A percentile compares a stretch with the other conserved stretches of the same genome.
Conservation (phyloP, 2,888 invertebrate genomes). For the Rapana venosa region DNA sequence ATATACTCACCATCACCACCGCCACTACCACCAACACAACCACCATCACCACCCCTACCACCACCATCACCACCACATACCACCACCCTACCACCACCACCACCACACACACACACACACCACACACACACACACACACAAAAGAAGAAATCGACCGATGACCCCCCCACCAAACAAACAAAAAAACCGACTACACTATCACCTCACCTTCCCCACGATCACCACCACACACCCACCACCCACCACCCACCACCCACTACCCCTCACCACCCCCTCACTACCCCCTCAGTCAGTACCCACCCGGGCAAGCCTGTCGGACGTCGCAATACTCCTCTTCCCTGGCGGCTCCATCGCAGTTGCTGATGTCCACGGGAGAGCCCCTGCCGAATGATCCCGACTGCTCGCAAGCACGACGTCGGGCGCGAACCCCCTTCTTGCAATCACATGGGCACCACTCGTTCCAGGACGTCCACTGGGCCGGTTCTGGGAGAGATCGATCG, state of each 20-base stretch:
- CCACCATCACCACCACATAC: neutral
- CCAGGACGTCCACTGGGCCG: constrained; percentile 27
- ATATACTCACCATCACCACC: too few relatives aligned
- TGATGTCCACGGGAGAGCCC: neutral
- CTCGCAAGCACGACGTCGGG: constrained; percentile 36
- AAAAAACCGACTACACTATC: too few relatives aligned
- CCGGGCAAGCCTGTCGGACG: constrained; percentile 35
- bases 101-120: neutral
- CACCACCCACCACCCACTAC: neutral
- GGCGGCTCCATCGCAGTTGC: constrained; percentile 26
- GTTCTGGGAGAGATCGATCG: neutral
- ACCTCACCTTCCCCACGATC: too few relatives aligned
- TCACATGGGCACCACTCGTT: constrained; percentile 48
- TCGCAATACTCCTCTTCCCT: constrained; percentile 44
- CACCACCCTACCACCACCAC: neutral
- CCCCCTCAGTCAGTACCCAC: constrained; percentile 13
- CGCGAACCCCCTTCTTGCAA: constrained; percentile 33
- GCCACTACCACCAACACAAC: too few relatives aligned
- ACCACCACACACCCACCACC: neutral
- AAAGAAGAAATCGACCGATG: too few relatives aligned
- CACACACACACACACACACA: too few relatives aligned
- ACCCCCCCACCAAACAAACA: too few relatives aligned
- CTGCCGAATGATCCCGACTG: neutral
- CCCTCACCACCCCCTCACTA: neutral
- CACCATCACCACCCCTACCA: too few relatives aligned